Percentiles rank a stretch among this genome's conserved stretches.
Evolutionary conservation across 1,140 invertebrate species (phyloP).

Genomic region (Zaprionus gabonicus): DNA sequence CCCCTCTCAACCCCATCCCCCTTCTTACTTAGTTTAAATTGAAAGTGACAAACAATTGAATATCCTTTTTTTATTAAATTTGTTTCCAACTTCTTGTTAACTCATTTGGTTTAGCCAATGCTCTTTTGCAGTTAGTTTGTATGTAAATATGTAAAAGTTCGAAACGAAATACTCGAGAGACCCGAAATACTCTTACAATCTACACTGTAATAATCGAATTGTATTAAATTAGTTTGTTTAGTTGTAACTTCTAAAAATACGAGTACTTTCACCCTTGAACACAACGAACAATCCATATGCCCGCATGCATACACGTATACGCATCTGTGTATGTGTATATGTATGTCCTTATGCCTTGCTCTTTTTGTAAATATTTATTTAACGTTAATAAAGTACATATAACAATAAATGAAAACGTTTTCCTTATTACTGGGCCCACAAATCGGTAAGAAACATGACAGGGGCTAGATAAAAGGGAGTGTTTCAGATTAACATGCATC

Average conservation of each 20-base stretch:
- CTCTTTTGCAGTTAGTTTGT: slow-evolving; percentile 72
- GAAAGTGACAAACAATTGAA: slow-evolving; percentile 12
- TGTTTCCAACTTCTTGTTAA: slow-evolving; percentile 51
- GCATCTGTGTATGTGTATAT: slow-evolving; percentile 26
- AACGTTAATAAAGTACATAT: slow-evolving; percentile 79
- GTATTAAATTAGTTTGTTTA: slow-evolving; percentile 76
- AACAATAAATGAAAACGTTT: slow-evolving; percentile 51
- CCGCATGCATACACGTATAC: slow-evolving; percentile 1
- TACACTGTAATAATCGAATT: slow-evolving; percentile 45
- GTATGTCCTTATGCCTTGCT: slow-evolving; percentile 63
- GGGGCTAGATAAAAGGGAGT: neutral
- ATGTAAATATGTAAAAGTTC: slow-evolving; percentile 74
- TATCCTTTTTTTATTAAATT: slow-evolving; percentile 32
- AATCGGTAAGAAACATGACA: neutral
- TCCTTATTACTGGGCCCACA: slow-evolving; percentile 1
- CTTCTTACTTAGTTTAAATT: slow-evolving; percentile 35
- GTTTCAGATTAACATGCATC: too few relatives aligned
- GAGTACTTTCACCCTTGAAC: slow-evolving; percentile 25
- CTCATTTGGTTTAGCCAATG: slow-evolving; percentile 69
- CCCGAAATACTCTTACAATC: slow-evolving; percentile 46
- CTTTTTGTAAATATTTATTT: slow-evolving; percentile 83
- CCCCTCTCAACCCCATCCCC: neutral
- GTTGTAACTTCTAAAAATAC: slow-evolving; percentile 43
- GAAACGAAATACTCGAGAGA: slow-evolving; percentile 65
- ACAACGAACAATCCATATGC: slow-evolving; percentile 39